Evolutionary conservation across 2,888 invertebrate genomes (phyloP).

Genomic region (Phaedon cochleariae): DNA sequence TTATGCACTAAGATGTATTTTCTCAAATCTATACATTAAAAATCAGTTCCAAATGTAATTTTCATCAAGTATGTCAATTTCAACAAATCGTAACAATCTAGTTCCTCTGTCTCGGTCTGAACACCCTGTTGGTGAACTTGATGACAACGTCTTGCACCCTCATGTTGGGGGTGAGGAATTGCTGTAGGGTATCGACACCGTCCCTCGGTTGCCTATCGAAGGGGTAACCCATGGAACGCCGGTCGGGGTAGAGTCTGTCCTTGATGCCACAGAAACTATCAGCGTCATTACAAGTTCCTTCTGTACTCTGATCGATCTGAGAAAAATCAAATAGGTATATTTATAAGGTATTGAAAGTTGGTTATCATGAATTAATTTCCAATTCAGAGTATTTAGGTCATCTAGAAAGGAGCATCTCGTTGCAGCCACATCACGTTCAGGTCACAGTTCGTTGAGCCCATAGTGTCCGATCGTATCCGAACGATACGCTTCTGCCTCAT

Average conservation of each 20-base stretch:
- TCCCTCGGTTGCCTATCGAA: constrained; percentile 72
- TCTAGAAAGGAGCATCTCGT: no score
- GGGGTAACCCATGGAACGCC: constrained; percentile 87
- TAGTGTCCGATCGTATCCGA: no score
- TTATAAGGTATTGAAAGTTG: no score
- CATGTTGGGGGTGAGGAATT: constrained; percentile 82
- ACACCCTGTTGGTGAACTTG: constrained; percentile 66
- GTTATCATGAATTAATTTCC: no score
- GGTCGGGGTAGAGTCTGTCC: constrained; percentile 81
- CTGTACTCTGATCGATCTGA: constrained; percentile 66
- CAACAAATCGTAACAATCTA: neutral
- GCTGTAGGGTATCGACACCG: constrained; percentile 67
- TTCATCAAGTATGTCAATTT: neutral
- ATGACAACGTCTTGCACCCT: constrained; percentile 70
- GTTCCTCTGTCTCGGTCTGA: constrained; percentile 26
- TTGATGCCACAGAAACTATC: constrained; percentile 82
- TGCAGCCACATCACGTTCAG: no score
- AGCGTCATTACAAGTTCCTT: constrained; percentile 74
- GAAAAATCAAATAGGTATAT: neutral
- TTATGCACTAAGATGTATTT: neutral
- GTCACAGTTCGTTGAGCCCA: no score
- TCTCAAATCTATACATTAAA: neutral
- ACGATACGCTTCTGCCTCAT: no score
- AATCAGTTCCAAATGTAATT: neutral
- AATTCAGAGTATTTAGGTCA: no score